Conservation (phyloP, 2,888 invertebrate genomes). For the Schizotus pectinicornis region DNA sequence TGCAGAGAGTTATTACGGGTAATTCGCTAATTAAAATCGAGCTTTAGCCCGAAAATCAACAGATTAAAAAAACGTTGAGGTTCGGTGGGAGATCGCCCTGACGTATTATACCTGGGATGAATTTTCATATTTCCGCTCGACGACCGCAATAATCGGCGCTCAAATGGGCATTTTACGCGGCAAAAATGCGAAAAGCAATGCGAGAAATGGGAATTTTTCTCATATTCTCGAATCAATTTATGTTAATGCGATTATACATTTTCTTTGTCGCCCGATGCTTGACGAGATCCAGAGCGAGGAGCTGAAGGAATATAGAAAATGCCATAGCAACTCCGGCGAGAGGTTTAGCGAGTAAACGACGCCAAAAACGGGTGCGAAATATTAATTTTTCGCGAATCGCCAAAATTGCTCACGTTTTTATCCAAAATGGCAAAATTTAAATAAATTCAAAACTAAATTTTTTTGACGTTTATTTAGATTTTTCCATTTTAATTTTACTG, state of each 20-base stretch:
- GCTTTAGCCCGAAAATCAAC: slow-evolving; percentile 2
- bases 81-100: not conserved
- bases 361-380: not conserved
- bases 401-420: too few species aligned
- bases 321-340: too few species aligned
- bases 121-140: not conserved
- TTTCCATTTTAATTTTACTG: too few species aligned
- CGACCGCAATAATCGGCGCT: slow-evolving; percentile 19
- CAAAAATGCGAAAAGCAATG: slow-evolving; percentile 25
- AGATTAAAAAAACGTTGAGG: not conserved
- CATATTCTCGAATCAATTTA: slow-evolving; percentile 44
- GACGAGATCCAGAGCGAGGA: not conserved
- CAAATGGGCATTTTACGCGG: slow-evolving; percentile 12
- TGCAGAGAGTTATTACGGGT: not conserved
- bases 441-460: too few species aligned
- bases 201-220: slow-evolving; percentile 41
- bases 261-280: slow-evolving; percentile 26
- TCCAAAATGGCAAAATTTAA: too few species aligned
- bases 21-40: slow-evolving; percentile 5
- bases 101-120: not conserved
- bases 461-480: too few species aligned
- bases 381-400: too few species aligned
- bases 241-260: slow-evolving; percentile 44
- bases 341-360: not conserved
- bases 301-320: too few species aligned